Conservation (phyloP, 2,797 vertebrate genomes). For the Clamator glandarius region DNA sequence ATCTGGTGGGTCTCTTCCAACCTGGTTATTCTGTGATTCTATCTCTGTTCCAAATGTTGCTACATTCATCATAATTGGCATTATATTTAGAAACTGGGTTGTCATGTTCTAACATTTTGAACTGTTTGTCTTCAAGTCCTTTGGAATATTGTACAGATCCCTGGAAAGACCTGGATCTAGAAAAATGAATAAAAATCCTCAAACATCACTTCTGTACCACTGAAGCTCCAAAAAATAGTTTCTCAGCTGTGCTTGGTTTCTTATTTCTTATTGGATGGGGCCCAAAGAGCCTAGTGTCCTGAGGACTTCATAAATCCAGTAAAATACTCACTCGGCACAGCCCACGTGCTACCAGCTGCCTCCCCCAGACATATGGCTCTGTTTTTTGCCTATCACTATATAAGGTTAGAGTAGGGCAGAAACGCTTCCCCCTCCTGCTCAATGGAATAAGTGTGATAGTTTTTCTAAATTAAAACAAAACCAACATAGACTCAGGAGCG, state of each 20-base stretch:
- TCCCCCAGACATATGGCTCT: constrained; percentile 77
- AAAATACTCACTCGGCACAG: constrained; percentile 50
- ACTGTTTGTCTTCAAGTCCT: constrained; percentile 1
- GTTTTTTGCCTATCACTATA: constrained; percentile 60
- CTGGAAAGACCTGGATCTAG: background rate
- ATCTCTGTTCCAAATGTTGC: background rate
- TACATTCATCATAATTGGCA: background rate
- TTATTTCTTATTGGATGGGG: constrained; percentile 41
- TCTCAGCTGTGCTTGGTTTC: background rate
- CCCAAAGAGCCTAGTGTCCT: constrained; percentile 22
- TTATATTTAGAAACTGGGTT: constrained; percentile 46
- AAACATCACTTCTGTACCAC: background rate
- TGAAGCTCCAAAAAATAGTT: background rate
- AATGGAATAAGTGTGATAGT: constrained; percentile 66
- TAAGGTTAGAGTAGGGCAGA: constrained; percentile 65
- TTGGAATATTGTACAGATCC: background rate
- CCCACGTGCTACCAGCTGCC: constrained; percentile 68
- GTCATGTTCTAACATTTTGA: background rate
- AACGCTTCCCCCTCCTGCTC: constrained; percentile 51
- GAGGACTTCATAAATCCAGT: constrained; percentile 55
- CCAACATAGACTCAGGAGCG: constrained; percentile 3
- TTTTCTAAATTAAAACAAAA: constrained; percentile 76
- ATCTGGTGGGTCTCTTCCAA: no score
- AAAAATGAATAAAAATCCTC: background rate
- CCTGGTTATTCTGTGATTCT: background rate